phyloP scores from a whole-genome alignment of 2,888 invertebrate species.

The Anticlea derivata region DNA sequence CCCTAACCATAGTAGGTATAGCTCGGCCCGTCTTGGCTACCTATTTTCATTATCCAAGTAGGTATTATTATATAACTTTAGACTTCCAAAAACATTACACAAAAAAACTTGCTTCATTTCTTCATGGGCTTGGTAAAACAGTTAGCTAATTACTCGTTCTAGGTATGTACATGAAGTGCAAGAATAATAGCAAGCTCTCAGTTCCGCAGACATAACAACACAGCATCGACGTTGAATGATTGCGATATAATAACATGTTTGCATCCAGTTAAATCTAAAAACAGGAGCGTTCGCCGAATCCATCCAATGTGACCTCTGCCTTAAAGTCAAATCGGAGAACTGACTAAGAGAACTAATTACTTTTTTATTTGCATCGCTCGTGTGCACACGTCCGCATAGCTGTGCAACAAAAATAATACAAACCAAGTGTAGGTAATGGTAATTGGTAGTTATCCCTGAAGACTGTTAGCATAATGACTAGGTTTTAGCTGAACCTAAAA shows the following conservation, averaged over 20 bases:
- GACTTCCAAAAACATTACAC: too few relatives aligned
- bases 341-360: conserved; percentile 44
- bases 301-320: conserved; percentile 62
- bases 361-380: conserved; percentile 33
- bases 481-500: conserved; percentile 17
- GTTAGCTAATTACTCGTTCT: too few relatives aligned
- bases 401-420: conserved; percentile 9
- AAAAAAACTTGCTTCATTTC: too few relatives aligned
- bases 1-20: too few relatives aligned
- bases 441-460: conserved; percentile 5
- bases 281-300: conserved; percentile 65
- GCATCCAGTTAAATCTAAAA: conserved; percentile 47
- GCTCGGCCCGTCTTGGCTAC: too few relatives aligned
- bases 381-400: conserved; percentile 21
- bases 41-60: too few relatives aligned
- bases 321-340: conserved; percentile 53
- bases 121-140: too few relatives aligned
- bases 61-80: too few relatives aligned
- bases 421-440: too few relatives aligned
- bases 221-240: conserved; percentile 56
- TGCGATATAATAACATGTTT: conserved; percentile 66
- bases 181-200: background rate
- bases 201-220: conserved; percentile 35
- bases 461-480: conserved; percentile 22
- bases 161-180: too few relatives aligned